Percentiles rank a stretch among this genome's conserved stretches.
phyloP scores from a whole-genome alignment of 2,888 invertebrate species.

The Lithosia quadra region DNA sequence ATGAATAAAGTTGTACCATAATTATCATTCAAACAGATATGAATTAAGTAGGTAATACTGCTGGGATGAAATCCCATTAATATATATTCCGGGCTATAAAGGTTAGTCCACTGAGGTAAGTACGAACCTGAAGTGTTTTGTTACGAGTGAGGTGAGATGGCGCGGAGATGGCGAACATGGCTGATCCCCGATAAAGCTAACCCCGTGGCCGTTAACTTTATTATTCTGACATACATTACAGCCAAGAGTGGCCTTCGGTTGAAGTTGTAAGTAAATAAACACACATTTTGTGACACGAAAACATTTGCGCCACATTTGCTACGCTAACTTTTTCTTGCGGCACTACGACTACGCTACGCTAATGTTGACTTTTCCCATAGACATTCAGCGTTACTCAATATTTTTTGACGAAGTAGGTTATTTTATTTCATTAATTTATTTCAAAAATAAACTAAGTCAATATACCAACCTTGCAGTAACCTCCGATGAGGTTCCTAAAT shows the following conservation, averaged over 20 bases:
- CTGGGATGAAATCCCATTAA: neutral
- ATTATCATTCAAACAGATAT: neutral
- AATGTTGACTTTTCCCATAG: neutral
- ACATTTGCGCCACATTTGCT: neutral
- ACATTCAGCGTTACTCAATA: neutral
- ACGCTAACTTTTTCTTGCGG: neutral
- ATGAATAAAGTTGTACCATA: neutral
- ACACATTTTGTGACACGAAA: neutral
- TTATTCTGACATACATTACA: conserved; percentile 1
- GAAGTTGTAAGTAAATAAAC: conserved; percentile 1
- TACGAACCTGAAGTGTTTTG: neutral
- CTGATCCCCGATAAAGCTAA: neutral
- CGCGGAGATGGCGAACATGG: neutral
- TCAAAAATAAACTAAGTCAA: too few relatives aligned
- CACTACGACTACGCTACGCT: too few relatives aligned
- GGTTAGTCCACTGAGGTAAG: neutral
- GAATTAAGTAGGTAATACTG: neutral
- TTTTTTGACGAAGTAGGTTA: too few relatives aligned
- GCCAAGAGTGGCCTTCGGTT: neutral
- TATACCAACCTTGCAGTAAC: too few relatives aligned
- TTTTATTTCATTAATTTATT: too few relatives aligned
- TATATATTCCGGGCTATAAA: conserved; percentile 2
- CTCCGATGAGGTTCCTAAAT: too few relatives aligned
- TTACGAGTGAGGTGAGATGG: too few relatives aligned
- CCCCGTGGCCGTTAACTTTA: neutral